phyloP scores from a whole-genome alignment of 2,113 vertebrate species.

The Pandion haliaetus region DNA sequence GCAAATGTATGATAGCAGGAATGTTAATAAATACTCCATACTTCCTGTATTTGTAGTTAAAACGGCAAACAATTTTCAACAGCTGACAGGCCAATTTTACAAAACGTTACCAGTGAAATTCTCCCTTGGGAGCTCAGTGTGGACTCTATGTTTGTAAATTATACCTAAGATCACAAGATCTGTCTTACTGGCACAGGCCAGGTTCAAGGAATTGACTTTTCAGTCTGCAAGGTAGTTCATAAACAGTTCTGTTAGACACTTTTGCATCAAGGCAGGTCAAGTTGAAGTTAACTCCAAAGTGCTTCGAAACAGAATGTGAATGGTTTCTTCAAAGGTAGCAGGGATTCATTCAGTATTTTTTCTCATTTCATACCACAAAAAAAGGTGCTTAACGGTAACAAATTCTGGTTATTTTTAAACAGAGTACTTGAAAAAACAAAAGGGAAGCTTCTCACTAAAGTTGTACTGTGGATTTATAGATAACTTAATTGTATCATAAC shows the following conservation, averaged over 20 bases:
- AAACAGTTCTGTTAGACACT: background rate
- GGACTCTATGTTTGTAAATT: background rate
- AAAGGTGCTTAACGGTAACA: background rate
- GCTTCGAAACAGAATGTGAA: background rate
- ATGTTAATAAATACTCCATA: background rate
- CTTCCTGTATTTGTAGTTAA: background rate
- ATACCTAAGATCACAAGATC: background rate
- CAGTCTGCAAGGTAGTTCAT: background rate
- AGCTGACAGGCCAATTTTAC: background rate
- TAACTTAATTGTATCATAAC: background rate
- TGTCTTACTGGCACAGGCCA: background rate
- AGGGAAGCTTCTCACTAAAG: background rate
- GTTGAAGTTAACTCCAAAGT: background rate
- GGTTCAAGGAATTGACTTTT: background rate
- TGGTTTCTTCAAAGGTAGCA: background rate
- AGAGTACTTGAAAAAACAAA: background rate
- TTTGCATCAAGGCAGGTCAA: background rate
- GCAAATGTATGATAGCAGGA: background rate
- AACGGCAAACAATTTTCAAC: background rate
- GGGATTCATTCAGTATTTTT: background rate
- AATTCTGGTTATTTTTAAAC: background rate
- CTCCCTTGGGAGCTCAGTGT: background rate
- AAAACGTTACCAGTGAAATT: background rate
- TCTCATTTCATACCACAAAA: background rate
- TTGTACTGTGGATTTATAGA: background rate